Evolutionary conservation across 2,797 vertebrate species (phyloP).

Genomic region (Phaenicophaeus curvirostris): DNA sequence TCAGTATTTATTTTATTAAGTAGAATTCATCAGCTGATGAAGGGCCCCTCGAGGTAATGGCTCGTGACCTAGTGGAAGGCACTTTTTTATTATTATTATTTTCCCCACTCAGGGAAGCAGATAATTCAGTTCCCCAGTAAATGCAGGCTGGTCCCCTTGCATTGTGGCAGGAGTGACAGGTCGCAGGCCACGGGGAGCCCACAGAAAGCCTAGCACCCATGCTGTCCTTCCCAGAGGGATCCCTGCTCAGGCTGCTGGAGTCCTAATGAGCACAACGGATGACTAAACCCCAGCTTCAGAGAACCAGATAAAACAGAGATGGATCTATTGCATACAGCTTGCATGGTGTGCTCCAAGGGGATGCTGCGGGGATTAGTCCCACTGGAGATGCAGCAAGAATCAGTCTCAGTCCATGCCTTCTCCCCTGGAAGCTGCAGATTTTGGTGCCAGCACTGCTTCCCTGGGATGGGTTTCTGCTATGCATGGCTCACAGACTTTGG

Average conservation of each 20-base stretch:
- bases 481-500: background rate
- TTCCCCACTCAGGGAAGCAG: constrained; percentile 30
- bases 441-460: background rate
- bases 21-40: constrained; percentile 71
- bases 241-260: background rate
- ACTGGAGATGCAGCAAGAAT: background rate
- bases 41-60: constrained; percentile 69
- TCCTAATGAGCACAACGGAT: background rate
- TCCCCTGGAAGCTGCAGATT: background rate
- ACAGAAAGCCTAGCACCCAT: background rate
- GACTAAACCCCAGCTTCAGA: background rate
- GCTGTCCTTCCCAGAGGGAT: fast-evolving
- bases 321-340: fast-evolving
- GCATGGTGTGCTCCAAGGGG: background rate
- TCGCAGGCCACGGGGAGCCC: background rate
- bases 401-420: fast-evolving
- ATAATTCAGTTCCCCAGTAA: constrained; percentile 12
- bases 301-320: background rate
- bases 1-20: constrained; percentile 78
- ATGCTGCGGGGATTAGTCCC: background rate
- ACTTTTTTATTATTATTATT: constrained; percentile 59
- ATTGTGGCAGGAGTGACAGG: background rate
- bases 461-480: fast-evolving
- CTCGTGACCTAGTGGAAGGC: constrained; percentile 60
- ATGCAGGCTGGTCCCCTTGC: background rate